A percentile compares a stretch with the other conserved stretches of the same genome.
Evolutionary conservation across 2,113 vertebrate genomes (phyloP).

Genomic region (Podarcis raffonei): DNA sequence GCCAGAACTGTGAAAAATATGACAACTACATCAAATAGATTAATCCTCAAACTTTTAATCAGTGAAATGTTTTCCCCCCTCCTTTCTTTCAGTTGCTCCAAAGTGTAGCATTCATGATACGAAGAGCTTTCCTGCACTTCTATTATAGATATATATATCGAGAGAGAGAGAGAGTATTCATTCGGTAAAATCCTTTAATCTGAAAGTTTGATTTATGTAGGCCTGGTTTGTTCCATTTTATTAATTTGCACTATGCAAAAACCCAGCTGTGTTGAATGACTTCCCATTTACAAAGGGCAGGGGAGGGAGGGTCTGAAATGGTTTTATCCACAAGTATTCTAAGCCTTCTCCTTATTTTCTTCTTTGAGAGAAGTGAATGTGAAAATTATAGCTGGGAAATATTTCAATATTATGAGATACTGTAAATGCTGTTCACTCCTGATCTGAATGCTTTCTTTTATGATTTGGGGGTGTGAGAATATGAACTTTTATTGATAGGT

Average conservation of each 20-base stretch:
- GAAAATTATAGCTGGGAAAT: conserved; percentile 39
- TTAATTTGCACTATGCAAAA: conserved; percentile 63
- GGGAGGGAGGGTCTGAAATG: conserved; percentile 4
- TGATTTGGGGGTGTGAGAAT: neutral
- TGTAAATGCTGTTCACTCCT: conserved; percentile 14
- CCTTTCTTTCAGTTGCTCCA: conserved; percentile 17
- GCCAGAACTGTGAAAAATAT: conserved; percentile 35
- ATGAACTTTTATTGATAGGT: neutral
- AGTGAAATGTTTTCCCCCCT: conserved; percentile 42
- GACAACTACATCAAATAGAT: conserved; percentile 30
- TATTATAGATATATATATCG: neutral
- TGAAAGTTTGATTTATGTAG: conserved; percentile 58
- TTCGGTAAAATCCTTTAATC: conserved; percentile 65
- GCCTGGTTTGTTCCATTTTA: conserved; percentile 51
- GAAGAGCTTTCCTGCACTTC: conserved; percentile 15
- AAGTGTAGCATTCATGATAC: conserved; percentile 36
- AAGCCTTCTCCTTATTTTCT: conserved; percentile 40
- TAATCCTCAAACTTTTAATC: conserved; percentile 61
- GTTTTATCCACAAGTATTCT: conserved; percentile 61
- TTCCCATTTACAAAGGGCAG: conserved; percentile 45
- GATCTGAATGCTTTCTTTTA: neutral
- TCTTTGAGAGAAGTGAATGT: conserved; percentile 11
- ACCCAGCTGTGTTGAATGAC: conserved; percentile 50
- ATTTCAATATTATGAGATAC: conserved; percentile 13
- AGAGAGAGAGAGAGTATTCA: conserved; percentile 35